A percentile compares a stretch with the other conserved stretches of the same genome.
These are phyloP conservation scores for Paradoxurus hermaphroditus DNA, from an alignment of 2,113 vertebrate species.

Conservation along the genomic window DNA sequence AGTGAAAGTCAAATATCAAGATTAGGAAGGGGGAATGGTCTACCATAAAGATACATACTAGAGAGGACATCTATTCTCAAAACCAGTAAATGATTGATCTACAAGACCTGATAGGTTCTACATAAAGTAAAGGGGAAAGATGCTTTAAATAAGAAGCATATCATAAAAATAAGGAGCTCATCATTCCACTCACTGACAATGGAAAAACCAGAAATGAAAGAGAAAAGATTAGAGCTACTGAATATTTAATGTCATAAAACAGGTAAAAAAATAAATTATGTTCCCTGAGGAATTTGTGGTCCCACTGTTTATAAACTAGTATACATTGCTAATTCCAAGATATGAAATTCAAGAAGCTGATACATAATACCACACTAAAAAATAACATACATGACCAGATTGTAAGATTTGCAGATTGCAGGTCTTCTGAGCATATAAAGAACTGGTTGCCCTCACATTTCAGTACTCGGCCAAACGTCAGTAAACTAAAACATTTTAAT, in stretches of 20 bases:
- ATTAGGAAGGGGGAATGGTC: slow-evolving; percentile 29
- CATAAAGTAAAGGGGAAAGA: neutral
- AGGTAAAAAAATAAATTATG: neutral
- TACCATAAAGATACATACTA: slow-evolving; percentile 23
- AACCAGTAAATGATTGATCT: slow-evolving; percentile 19
- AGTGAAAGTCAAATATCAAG: slow-evolving; percentile 38
- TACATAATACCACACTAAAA: neutral
- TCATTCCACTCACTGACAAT: slow-evolving; percentile 8
- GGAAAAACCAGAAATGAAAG: slow-evolving; percentile 21
- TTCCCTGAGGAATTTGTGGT: neutral
- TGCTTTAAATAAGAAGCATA: neutral
- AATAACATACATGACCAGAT: neutral
- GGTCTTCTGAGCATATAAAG: neutral
- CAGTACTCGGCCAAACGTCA: neutral
- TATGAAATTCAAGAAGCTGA: neutral
- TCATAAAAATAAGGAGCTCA: slow-evolving; percentile 20
- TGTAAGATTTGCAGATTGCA: neutral
- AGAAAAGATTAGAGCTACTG: neutral
- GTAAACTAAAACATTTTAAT: neutral
- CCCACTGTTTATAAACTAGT: neutral
- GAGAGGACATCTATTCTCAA: slow-evolving; percentile 1
- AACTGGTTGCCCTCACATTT: neutral
- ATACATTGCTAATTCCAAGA: neutral
- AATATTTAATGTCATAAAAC: slow-evolving; percentile 1
- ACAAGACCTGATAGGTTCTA: neutral